Base-by-base conservation (phyloP, 1,140 invertebrate genomes). In the Calliphora vicina region DNA sequence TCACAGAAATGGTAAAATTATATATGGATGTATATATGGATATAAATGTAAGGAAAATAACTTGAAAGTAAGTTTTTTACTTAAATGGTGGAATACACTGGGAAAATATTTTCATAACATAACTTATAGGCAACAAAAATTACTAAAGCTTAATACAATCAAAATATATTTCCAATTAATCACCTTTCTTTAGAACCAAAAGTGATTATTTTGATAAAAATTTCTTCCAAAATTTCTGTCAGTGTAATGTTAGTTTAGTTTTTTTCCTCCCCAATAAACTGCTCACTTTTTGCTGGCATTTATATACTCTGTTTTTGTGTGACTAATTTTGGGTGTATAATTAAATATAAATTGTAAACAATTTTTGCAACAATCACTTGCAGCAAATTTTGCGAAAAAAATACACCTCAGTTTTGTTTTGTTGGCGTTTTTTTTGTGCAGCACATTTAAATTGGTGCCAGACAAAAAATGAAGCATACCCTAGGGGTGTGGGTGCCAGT, bases 341-440 rank as follows among this genome's bases (percentile, higher is more conserved):
- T 67, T 67, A 67, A 67, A 67, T 67, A 67, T 67, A 67, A 61
- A 67, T 67, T 67, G 61, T 67, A 67, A 67, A 67, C 61, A 23
- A 67, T 67, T 67, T 67, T 67, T 67, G 61, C 61, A 67, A 67
- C 61, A 67, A 67, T 67, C 61, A 67, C 61, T 67, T 67, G 61
- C 61, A 67, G 61, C 20, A 67, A 20, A 67, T 23, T 23, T 67
- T 61, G 1, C n/a, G 17, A 50, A 50, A 61, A 67, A 23, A 67
- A 20, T 67, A 61, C 20, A 23, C 17, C n/a, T 67, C 4, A 67
- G 61, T 20, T 67, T 67, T 67, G n/a, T 57, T 15, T 57, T 35
- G 8, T 35, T 35, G 29, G n/a, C n/a, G n/a, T n/a, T n/a, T 35
- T 35, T 1, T 57, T 57, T 57, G 10, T 23, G n/a, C 20, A n/a